Evolutionary conservation across 2,888 invertebrate genomes (phyloP).

Genomic region (Drosophila mimica): DNA sequence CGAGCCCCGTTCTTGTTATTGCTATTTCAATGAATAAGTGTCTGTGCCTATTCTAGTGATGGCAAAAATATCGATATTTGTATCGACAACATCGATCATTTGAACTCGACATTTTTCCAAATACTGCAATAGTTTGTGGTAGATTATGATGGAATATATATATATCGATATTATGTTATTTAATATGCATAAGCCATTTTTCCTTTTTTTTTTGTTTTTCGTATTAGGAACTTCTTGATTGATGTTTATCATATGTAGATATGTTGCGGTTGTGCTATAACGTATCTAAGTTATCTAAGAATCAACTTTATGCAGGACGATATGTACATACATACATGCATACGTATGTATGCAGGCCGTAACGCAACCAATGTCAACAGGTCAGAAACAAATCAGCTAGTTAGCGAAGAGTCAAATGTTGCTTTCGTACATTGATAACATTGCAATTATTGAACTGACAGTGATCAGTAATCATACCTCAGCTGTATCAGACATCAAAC

Average conservation of each 20-base stretch:
- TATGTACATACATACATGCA: not conserved
- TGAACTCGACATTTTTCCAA: not conserved
- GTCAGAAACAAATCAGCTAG: constrained; percentile 16
- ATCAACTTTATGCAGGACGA: not conserved
- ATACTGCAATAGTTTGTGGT: not conserved
- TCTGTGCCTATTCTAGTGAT: constrained; percentile 37
- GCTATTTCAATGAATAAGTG: constrained; percentile 54
- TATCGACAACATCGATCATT: constrained; percentile 3
- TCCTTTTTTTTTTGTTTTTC: not conserved
- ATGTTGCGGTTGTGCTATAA: not conserved
- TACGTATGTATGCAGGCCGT: not conserved
- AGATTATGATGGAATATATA: not conserved
- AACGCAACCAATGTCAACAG: constrained; percentile 21
- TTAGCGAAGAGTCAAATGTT: constrained; percentile 9
- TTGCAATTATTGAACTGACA: constrained; percentile 4
- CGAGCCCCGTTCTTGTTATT: constrained; percentile 61
- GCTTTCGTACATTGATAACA: constrained; percentile 3
- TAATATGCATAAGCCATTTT: not conserved
- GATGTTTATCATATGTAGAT: not conserved
- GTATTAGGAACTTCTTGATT: not conserved
- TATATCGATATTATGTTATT: constrained; percentile 2
- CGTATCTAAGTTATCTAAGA: not conserved
- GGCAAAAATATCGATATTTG: constrained; percentile 7
- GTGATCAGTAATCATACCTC: not conserved
- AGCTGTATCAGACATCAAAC: not conserved